phyloP scores from a whole-genome alignment of 2,888 invertebrate species.

The Mythimna lalbum region DNA sequence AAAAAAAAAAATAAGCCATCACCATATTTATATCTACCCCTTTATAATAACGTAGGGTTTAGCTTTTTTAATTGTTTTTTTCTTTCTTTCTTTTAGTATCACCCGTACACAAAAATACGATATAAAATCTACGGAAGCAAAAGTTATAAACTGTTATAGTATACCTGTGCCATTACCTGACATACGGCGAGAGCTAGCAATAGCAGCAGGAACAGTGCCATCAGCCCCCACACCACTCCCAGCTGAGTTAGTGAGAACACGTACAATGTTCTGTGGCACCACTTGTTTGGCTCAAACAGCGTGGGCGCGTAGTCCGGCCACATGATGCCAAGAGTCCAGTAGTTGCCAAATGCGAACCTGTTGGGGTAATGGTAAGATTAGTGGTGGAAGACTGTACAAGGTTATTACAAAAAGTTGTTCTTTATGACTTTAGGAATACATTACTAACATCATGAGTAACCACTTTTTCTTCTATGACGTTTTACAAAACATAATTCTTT shows the following conservation, averaged over 20 bases:
- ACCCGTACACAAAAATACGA: not conserved
- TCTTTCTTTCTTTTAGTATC: no score
- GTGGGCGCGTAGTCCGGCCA: conserved; percentile 94
- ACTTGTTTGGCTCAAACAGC: conserved; percentile 94
- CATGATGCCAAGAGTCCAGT: conserved; percentile 94
- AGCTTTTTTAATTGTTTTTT: no score
- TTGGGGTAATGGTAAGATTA: not conserved
- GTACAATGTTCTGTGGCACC: conserved; percentile 95
- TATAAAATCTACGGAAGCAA: not conserved
- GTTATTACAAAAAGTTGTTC: no score
- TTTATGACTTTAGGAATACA: no score
- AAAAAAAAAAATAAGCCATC: no score
- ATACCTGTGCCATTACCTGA: conserved; percentile 85
- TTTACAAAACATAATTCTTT: no score
- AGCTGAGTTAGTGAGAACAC: conserved; percentile 94
- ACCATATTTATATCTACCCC: no score
- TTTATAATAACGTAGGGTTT: no score
- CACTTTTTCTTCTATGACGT: no score
- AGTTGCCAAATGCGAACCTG: conserved; percentile 94
- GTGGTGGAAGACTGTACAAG: not conserved
- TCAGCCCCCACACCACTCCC: conserved; percentile 92
- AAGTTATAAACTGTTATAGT: conserved; percentile 39
- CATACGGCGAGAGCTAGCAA: conserved; percentile 92
- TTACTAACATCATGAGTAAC: no score
- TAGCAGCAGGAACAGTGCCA: conserved; percentile 90